Percentiles rank a stretch among this genome's conserved stretches.
Conservation (phyloP, 2,888 invertebrate genomes). For the Cantharis nigra region DNA sequence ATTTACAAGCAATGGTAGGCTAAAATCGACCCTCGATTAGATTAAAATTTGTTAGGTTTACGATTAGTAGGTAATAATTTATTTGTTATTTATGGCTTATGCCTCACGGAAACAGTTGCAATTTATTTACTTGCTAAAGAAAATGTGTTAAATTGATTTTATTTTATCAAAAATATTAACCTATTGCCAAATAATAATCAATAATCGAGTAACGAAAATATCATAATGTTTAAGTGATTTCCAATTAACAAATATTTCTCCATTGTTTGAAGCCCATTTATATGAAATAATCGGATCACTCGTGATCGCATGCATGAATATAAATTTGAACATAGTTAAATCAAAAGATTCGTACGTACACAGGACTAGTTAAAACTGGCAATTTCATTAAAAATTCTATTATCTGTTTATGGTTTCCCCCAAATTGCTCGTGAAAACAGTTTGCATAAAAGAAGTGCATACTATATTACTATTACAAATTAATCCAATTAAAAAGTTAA, state of each 20-base stretch:
- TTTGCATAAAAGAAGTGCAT: background rate
- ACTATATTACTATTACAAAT: background rate
- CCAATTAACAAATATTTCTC: background rate
- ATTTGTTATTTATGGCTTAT: slow-evolving; percentile 11
- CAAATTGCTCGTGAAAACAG: slow-evolving; percentile 8
- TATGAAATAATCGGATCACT: background rate
- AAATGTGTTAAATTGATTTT: background rate
- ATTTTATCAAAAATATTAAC: background rate
- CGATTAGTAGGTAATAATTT: slow-evolving; percentile 11
- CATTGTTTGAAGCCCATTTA: background rate
- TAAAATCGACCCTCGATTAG: background rate
- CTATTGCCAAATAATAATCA: background rate
- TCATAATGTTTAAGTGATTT: background rate
- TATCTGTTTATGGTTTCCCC: slow-evolving; percentile 17
- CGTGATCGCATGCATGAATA: background rate
- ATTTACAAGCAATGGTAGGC: background rate
- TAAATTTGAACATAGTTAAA: slow-evolving; percentile 12
- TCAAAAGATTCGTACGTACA: background rate
- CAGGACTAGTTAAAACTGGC: slow-evolving; percentile 10
- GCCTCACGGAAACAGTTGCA: slow-evolving; percentile 1
- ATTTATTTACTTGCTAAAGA: background rate
- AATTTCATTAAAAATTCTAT: slow-evolving; percentile 27
- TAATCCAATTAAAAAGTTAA: background rate
- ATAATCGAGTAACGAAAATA: background rate
- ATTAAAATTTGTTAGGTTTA: slow-evolving; percentile 1